Conservation (phyloP, 1,140 invertebrate species). For the Heterodera carotae region DNA sequence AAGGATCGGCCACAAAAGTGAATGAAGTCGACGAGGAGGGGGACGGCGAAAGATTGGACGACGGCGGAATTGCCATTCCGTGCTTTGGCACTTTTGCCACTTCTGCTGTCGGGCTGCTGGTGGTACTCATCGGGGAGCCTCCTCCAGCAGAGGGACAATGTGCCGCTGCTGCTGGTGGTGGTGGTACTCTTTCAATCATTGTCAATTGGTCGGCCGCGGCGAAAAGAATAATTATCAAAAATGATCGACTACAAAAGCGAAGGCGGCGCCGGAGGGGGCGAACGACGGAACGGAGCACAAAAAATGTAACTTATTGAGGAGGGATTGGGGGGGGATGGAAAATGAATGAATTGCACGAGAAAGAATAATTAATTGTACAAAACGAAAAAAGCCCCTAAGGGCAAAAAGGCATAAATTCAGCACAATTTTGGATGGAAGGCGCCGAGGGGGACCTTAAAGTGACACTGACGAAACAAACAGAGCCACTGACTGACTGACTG, state of each 20-base stretch:
- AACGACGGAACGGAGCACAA: background rate
- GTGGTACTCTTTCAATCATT: background rate
- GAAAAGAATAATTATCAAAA: background rate
- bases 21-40: background rate
- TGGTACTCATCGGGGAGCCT: too few relatives aligned
- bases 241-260: background rate
- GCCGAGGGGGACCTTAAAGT: background rate
- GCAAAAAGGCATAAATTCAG: background rate
- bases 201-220: background rate
- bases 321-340: background rate
- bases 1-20: slow-evolving; percentile 46
- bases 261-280: too few relatives aligned
- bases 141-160: too few relatives aligned
- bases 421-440: background rate
- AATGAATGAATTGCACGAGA: background rate
- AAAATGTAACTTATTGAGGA: background rate
- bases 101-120: background rate
- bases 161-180: background rate
- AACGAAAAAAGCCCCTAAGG: background rate
- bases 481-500: too few relatives aligned
- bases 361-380: background rate
- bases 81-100: background rate
- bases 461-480: too few relatives aligned
- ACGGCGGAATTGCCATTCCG: background rate
- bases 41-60: background rate